Conservation (phyloP, 1,140 invertebrate species). For the Littorina saxatilis region DNA sequence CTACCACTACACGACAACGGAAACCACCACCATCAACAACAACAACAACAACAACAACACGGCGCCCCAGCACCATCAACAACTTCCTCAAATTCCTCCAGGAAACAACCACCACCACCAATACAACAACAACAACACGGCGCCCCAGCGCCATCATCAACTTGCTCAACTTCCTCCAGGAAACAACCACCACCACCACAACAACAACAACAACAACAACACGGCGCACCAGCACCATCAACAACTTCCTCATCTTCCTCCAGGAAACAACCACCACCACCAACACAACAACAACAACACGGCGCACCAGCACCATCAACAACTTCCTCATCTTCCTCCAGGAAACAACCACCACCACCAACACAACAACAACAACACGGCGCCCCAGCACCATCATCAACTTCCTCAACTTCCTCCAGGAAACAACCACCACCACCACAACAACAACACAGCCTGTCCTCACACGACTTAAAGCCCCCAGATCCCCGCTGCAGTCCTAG, state of each 20-base stretch:
- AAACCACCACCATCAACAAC: no score
- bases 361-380: not conserved
- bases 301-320: not conserved
- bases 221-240: not conserved
- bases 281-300: not conserved
- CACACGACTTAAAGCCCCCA: no score
- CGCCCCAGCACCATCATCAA: not conserved
- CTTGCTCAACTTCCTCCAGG: no score
- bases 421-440: not conserved
- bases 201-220: no score
- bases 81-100: not conserved
- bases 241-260: not conserved
- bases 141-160: constrained; percentile 14
- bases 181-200: no score
- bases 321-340: no score
- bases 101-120: not conserved
- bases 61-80: not conserved
- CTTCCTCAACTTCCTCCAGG: no score
- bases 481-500: no score
- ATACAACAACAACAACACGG: not conserved
- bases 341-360: not conserved
- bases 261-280: not conserved
- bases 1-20: no score
- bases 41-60: no score
- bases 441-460: not conserved